Base-by-base conservation (phyloP, 53 echinoderm and acorn worm species). In the Holothuria leucospilota region DNA sequence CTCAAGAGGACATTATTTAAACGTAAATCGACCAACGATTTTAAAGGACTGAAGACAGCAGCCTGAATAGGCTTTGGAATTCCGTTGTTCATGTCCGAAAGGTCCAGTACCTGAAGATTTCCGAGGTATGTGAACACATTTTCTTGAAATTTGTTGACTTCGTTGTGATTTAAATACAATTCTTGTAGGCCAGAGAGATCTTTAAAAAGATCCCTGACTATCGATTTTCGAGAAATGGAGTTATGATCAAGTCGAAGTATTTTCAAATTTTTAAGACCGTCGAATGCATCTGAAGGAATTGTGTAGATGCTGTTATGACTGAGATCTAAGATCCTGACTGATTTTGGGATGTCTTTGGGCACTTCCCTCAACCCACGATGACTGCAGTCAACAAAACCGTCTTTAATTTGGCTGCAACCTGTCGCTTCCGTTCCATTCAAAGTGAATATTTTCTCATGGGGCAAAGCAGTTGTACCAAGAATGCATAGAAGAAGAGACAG, bases 351-450 rank as follows among this genome's bases (percentile, higher is more conserved):
- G 6, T 88, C 90, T 59, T 84, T 87, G 15, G 97, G 97, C 18
- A 97, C 88, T 16, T 21, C 69, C 27, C 41, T 69, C 39, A 95
- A 66, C 5, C 79, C 52, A 29, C 72, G 84, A 72, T 89, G 82
- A 63, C 93, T 87, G 90, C 97, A 97, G 82, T 97, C 95, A 14
- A 95, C 88, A 18, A 78, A 83, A 20, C 89, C 88, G 38, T 79
- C 73, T 20, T 69, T 87, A 79, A 95, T 85, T 53, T 62, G 21
- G 29, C 28, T 49, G 40, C 89, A 89, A 29, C 28, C 24, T 38
- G 51, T 56, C 23, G 87, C 63, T 28, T 77, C 20, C 8, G 80
- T 18, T 56, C 18, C 56, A 0, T 16, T 16, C 0, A 56, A 0
- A 56, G 56, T 56, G 56, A 9, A 15, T 56, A 18, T 56, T 16